Percentiles rank a stretch among this genome's conserved stretches.
These are phyloP conservation scores for Neopipo cinnamomea DNA, from an alignment of 2,113 vertebrate genomes.

Conservation along the genomic window DNA sequence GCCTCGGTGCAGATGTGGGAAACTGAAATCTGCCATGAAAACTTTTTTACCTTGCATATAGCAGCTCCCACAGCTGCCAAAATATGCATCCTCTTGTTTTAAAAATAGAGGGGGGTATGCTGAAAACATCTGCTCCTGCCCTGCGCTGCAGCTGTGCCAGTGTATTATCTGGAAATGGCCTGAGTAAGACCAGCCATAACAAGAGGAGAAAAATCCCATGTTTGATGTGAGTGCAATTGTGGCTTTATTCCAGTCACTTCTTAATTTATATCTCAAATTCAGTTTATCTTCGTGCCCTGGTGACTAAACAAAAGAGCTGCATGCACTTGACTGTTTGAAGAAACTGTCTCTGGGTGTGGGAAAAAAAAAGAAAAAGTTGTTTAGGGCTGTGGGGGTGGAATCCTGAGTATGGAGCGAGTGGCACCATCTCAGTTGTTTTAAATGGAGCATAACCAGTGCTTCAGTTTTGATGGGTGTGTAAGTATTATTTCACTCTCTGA, in stretches of 20 bases:
- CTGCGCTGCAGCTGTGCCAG: constrained; percentile 38
- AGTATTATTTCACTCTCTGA: background rate
- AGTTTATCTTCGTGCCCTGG: constrained; percentile 30
- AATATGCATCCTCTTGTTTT: constrained; percentile 17
- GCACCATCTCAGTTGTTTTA: background rate
- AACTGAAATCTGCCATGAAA: constrained; percentile 16
- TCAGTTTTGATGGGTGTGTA: background rate
- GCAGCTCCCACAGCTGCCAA: constrained; percentile 39
- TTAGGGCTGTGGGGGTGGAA: background rate
- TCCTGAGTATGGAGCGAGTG: background rate
- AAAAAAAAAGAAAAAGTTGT: background rate
- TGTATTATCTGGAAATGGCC: constrained; percentile 24
- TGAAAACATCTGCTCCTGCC: constrained; percentile 29
- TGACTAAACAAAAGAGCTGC: constrained; percentile 56
- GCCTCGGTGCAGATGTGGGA: background rate
- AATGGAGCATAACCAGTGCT: background rate
- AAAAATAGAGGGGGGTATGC: background rate
- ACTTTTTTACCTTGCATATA: background rate
- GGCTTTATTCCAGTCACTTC: constrained; percentile 59
- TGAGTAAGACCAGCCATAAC: constrained; percentile 31
- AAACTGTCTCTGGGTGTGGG: constrained; percentile 41
- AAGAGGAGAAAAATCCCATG: background rate
- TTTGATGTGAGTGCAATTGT: constrained; percentile 55
- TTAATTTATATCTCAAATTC: constrained; percentile 52
- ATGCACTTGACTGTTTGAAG: constrained; percentile 52